These are phyloP conservation scores for Callaeas wilsoni DNA, from an alignment of 2,113 vertebrate genomes.

Conservation along the genomic window DNA sequence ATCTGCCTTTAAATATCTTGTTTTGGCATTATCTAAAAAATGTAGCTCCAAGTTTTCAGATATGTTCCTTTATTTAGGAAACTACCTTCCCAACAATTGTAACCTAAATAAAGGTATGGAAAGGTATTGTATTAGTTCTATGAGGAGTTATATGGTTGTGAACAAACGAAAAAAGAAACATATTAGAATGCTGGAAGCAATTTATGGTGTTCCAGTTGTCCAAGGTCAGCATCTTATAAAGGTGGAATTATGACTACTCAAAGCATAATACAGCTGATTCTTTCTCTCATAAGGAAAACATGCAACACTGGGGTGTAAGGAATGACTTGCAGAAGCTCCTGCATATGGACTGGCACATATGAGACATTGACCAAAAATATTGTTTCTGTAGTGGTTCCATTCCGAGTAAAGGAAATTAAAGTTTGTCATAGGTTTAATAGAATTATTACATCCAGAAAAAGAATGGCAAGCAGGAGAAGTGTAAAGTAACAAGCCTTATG, in stretches of 20 bases:
- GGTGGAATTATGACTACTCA: constrained; percentile 40
- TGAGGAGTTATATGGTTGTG: not conserved
- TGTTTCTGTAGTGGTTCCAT: not conserved
- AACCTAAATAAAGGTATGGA: not conserved
- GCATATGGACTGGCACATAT: not conserved
- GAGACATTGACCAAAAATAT: not conserved
- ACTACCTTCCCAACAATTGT: not conserved
- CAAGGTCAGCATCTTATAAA: not conserved
- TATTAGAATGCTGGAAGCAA: not conserved
- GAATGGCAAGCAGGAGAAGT: not conserved
- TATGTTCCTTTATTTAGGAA: not conserved
- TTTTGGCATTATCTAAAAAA: not conserved
- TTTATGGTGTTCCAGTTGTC: constrained; percentile 37
- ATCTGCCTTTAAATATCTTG: not conserved
- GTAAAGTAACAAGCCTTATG: not conserved
- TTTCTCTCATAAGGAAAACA: not conserved
- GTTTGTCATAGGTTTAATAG: not conserved
- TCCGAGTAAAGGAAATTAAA: not conserved
- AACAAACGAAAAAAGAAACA: not conserved
- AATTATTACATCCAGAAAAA: not conserved
- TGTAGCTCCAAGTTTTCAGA: not conserved
- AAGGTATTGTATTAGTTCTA: not conserved
- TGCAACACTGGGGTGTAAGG: not conserved
- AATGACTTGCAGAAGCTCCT: not conserved
- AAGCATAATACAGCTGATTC: not conserved